Percentiles rank a stretch among this genome's conserved stretches.
phyloP scores from a whole-genome alignment of 2,888 invertebrate species.

The Drosophila subquinaria region DNA sequence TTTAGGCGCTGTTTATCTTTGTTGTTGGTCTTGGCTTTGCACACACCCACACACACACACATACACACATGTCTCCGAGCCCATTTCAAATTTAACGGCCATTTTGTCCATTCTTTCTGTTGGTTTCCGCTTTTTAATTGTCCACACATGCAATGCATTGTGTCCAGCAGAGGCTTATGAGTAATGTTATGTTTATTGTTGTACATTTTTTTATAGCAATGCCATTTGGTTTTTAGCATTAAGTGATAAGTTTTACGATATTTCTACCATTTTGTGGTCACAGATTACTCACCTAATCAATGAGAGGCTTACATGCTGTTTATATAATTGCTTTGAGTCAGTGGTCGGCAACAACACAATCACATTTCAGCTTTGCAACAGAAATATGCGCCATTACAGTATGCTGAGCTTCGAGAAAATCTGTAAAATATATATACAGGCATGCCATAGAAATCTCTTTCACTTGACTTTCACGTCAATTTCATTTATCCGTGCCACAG shows the following conservation, averaged over 20 bases:
- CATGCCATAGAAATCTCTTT: too few species aligned
- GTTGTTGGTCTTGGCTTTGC: slow-evolving; percentile 39
- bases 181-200: slow-evolving; percentile 61
- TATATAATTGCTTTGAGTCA: slow-evolving; percentile 32
- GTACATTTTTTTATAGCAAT: slow-evolving; percentile 50
- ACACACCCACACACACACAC: slow-evolving; percentile 20
- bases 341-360: too few species aligned
- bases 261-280: slow-evolving; percentile 9
- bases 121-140: slow-evolving; percentile 56
- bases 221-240: slow-evolving; percentile 51
- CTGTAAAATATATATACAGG: too few species aligned
- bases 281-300: slow-evolving; percentile 54
- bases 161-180: slow-evolving; percentile 52
- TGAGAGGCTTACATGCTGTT: slow-evolving; percentile 26
- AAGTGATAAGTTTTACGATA: slow-evolving; percentile 63
- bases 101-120: slow-evolving; percentile 43
- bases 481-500: too few species aligned
- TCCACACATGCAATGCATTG: slow-evolving; percentile 53
- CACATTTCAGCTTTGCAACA: too few species aligned
- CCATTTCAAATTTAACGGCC: slow-evolving; percentile 68
- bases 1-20: slow-evolving; percentile 65
- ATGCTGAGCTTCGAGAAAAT: too few species aligned
- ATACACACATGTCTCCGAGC: slow-evolving; percentile 8
- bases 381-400: too few species aligned
- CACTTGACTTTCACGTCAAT: too few species aligned